A percentile compares a stretch with the other conserved stretches of the same genome.
These are phyloP conservation scores for Enoplosus armatus DNA, from an alignment of 2,797 vertebrate genomes.

Conservation along the genomic window DNA sequence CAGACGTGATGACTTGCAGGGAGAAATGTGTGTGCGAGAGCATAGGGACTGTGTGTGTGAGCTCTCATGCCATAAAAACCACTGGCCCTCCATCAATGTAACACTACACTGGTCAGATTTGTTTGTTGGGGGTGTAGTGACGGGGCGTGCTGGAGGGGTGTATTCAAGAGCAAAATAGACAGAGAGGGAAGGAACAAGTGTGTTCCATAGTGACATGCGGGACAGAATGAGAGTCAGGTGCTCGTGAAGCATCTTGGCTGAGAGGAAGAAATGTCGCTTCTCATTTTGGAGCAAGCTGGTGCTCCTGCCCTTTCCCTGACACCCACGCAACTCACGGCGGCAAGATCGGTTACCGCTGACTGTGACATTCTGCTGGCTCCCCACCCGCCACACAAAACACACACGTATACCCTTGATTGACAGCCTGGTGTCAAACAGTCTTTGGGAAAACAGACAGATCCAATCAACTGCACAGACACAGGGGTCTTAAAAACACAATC, in stretches of 20 bases:
- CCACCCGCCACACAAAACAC: slow-evolving; percentile 14
- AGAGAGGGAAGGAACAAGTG: neutral
- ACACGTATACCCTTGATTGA: slow-evolving; percentile 52
- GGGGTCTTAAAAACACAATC: slow-evolving; percentile 58
- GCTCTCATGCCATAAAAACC: slow-evolving; percentile 5
- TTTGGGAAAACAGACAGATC: slow-evolving; percentile 46
- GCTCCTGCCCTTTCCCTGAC: slow-evolving; percentile 47
- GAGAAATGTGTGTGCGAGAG: slow-evolving; percentile 16
- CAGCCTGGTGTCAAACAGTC: slow-evolving; percentile 45
- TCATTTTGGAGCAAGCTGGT: slow-evolving; percentile 46
- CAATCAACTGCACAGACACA: slow-evolving; percentile 44
- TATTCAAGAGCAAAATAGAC: slow-evolving; percentile 28
- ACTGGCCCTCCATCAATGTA: slow-evolving; percentile 24
- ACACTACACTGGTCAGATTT: slow-evolving; percentile 31
- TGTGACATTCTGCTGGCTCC: slow-evolving; percentile 44
- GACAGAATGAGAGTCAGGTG: slow-evolving; percentile 58
- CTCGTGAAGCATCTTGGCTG: slow-evolving; percentile 44
- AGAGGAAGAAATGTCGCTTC: slow-evolving; percentile 58
- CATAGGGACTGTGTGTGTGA: neutral
- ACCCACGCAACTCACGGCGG: slow-evolving; percentile 32
- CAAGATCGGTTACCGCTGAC: slow-evolving; percentile 58
- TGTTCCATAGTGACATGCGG: slow-evolving; percentile 34
- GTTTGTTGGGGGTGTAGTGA: slow-evolving; percentile 7
- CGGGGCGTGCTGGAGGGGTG: slow-evolving; percentile 4
- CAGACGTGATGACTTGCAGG: slow-evolving; percentile 35